Conservation (phyloP, 2,797 vertebrate genomes). For the Mormyrops attenuatus region DNA sequence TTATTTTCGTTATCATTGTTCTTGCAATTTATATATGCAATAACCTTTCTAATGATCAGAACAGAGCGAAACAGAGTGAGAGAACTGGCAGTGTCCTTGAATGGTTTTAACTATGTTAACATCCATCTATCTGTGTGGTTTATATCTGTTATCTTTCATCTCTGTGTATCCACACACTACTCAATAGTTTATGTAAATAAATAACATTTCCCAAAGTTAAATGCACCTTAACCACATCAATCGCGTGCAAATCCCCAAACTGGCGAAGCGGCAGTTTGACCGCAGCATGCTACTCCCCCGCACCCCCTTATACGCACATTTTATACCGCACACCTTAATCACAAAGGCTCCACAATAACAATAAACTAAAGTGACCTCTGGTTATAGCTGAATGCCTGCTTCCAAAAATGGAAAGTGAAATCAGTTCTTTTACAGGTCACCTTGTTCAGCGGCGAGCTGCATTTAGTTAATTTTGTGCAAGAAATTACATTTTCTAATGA, state of each 20-base stretch:
- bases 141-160: not conserved
- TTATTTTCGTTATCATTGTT: not conserved
- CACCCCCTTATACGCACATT: not conserved
- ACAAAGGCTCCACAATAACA: not conserved
- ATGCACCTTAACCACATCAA: not conserved
- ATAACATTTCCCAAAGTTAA: not conserved
- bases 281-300: not conserved
- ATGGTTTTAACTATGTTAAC: not conserved
- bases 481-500: constrained; percentile 10
- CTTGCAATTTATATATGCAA: not conserved
- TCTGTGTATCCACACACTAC: not conserved
- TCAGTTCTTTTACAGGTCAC: not conserved
- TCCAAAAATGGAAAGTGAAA: constrained; percentile 7
- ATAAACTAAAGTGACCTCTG: not conserved
- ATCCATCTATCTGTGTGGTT: not conserved
- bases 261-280: not conserved
- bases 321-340: not conserved
- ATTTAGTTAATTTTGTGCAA: not conserved
- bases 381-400: not conserved
- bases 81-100: not conserved
- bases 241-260: not conserved
- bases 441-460: not conserved
- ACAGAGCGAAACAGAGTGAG: not conserved
- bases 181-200: not conserved
- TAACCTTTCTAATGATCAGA: not conserved